These are phyloP conservation scores for Distichodus sexfasciatus DNA, from an alignment of 2,797 vertebrate genomes.

Conservation along the genomic window DNA sequence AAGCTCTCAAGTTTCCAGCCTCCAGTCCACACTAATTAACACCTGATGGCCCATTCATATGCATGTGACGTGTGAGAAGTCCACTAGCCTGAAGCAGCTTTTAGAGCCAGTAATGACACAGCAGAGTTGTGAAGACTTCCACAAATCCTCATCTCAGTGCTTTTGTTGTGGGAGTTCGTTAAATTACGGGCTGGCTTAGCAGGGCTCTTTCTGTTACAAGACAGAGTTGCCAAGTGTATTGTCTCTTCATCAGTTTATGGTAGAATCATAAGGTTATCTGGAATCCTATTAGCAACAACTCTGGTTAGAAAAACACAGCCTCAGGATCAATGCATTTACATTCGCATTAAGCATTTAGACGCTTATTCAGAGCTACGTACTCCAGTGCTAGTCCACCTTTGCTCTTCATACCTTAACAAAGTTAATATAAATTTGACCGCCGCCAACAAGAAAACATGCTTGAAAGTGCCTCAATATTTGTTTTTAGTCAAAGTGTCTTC, in stretches of 20 bases:
- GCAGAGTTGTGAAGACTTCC: conserved; percentile 19
- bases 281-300: too few relatives aligned
- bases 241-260: conserved; percentile 9
- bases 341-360: too few relatives aligned
- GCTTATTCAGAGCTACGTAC: too few relatives aligned
- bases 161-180: conserved; percentile 28
- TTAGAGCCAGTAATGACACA: conserved; percentile 39
- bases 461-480: too few relatives aligned
- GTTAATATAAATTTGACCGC: too few relatives aligned
- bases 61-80: conserved; percentile 29
- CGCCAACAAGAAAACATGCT: too few relatives aligned
- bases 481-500: too few relatives aligned
- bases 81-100: conserved; percentile 31
- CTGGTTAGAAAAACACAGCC: too few relatives aligned
- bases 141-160: conserved; percentile 11
- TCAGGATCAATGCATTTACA: too few relatives aligned
- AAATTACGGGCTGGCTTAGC: conserved; percentile 22
- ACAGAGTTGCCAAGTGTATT: too few relatives aligned
- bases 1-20: conserved; percentile 6
- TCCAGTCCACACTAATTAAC: conserved; percentile 46
- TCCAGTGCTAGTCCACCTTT: too few relatives aligned
- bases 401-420: too few relatives aligned
- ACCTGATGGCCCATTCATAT: conserved; percentile 43
- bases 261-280: not conserved
- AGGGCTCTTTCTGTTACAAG: conserved; percentile 20